These are phyloP conservation scores for Oriolus oriolus DNA, from an alignment of 2,113 vertebrate genomes.

Conservation along the genomic window DNA sequence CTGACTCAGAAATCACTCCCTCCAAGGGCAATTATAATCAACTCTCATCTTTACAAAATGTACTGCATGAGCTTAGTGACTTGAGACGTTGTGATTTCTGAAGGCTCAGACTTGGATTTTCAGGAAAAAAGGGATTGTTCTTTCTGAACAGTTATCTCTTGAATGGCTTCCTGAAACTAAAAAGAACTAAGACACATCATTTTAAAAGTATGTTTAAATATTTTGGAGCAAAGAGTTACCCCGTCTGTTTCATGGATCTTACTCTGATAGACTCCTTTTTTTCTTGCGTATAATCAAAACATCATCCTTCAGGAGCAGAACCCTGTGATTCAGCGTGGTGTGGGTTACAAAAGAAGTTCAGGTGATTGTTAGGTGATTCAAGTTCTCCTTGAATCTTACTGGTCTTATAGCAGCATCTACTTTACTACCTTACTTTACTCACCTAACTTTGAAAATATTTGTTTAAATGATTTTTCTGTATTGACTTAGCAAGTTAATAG, in stretches of 20 bases:
- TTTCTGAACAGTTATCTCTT: not conserved
- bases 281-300: not conserved
- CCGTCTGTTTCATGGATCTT: not conserved
- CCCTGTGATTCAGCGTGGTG: not conserved
- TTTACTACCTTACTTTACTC: not conserved
- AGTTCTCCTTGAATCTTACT: not conserved
- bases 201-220: not conserved
- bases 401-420: not conserved
- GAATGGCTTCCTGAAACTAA: not conserved
- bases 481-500: not conserved
- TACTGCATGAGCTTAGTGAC: not conserved
- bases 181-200: not conserved
- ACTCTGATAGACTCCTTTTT: not conserved
- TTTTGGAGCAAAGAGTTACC: not conserved
- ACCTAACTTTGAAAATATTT: not conserved
- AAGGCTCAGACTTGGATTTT: not conserved
- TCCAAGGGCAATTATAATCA: conserved; percentile 15
- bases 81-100: not conserved
- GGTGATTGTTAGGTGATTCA: not conserved
- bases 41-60: conserved; percentile 6
- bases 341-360: not conserved
- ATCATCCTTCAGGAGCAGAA: not conserved
- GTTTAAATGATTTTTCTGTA: not conserved
- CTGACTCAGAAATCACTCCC: conserved; percentile 19
- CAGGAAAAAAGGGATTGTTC: not conserved